phyloP scores from a whole-genome alignment of 2,113 vertebrate species.

The Cryptoleucopteryx plumbea region DNA sequence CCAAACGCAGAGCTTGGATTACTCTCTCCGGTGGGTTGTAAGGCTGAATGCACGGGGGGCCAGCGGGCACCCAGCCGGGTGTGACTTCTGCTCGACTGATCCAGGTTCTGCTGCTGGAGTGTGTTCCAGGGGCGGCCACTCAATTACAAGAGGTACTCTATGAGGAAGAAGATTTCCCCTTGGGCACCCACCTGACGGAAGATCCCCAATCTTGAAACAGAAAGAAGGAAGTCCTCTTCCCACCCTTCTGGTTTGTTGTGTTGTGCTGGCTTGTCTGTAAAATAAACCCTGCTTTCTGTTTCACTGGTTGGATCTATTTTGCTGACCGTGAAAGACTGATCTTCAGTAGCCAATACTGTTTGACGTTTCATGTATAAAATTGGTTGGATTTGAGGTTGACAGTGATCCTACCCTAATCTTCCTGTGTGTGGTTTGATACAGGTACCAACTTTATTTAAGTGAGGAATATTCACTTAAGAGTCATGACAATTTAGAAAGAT shows the following conservation, averaged over 20 bases:
- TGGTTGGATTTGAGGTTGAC: not conserved
- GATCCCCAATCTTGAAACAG: not conserved
- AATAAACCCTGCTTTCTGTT: not conserved
- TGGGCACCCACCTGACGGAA: not conserved
- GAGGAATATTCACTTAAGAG: not conserved
- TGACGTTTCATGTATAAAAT: not conserved
- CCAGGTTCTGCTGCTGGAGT: not conserved
- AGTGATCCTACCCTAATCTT: not conserved
- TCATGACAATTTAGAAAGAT: not conserved
- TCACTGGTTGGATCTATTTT: not conserved
- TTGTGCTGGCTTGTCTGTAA: not conserved
- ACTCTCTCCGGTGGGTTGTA: not conserved
- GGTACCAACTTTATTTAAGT: not conserved
- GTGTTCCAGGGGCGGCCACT: not conserved
- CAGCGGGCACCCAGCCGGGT: fast-evolving
- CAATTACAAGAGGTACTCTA: not conserved
- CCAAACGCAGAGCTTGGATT: not conserved
- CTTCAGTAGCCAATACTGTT: not conserved
- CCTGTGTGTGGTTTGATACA: not conserved
- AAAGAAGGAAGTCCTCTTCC: not conserved
- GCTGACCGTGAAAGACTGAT: not conserved
- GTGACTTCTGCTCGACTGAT: not conserved
- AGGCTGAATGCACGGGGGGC: fast-evolving
- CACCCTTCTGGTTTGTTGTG: not conserved
- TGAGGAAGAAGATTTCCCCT: not conserved